phyloP scores from a whole-genome alignment of 2,888 invertebrate genomes.

The Frankliniella fusca region DNA sequence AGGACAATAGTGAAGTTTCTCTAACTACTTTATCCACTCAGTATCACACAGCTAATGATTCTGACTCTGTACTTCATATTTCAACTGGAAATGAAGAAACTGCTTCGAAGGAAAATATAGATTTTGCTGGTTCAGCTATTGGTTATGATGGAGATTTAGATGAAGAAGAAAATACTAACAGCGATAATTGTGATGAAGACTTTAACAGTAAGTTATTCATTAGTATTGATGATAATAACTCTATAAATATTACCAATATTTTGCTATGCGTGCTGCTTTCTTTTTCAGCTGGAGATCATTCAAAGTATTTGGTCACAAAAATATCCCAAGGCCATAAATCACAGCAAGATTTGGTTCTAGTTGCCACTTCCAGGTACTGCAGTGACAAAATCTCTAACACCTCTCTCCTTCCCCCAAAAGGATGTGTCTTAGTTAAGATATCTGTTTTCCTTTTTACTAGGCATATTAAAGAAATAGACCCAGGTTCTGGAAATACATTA shows the following conservation, averaged over 20 bases:
- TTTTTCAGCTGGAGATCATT: background rate
- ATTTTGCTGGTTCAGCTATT: background rate
- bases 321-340: background rate
- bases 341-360: background rate
- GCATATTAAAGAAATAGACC: background rate
- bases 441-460: background rate
- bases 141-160: background rate
- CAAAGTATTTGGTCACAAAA: background rate
- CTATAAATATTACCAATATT: background rate
- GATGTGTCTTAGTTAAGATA: too few species aligned
- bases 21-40: background rate
- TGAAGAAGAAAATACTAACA: background rate
- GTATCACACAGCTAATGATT: slow-evolving; percentile 12
- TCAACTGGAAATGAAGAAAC: slow-evolving; percentile 13
- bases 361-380: background rate
- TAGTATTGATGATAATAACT: background rate
- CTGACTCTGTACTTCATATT: background rate
- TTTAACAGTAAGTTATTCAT: background rate
- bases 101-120: background rate
- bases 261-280: background rate
- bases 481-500: background rate
- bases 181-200: background rate
- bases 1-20: background rate
- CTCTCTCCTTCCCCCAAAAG: too few species aligned
- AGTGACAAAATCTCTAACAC: too few species aligned